A percentile compares a stretch with the other conserved stretches of the same genome.
Evolutionary conservation across 2,888 invertebrate species (phyloP).

Genomic region (Homarus gammarus): DNA sequence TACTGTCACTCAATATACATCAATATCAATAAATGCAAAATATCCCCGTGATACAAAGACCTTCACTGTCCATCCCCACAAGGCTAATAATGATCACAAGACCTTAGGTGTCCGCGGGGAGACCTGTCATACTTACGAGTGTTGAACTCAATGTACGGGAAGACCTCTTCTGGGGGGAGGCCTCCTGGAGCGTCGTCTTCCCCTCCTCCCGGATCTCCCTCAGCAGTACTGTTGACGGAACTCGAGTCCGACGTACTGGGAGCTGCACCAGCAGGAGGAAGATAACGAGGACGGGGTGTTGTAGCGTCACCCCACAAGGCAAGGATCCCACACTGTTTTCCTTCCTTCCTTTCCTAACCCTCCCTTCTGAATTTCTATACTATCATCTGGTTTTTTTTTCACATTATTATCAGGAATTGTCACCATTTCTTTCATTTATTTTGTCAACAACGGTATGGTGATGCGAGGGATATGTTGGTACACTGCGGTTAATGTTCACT

Average conservation of each 20-base stretch:
- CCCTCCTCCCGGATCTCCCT: slow-evolving; percentile 64
- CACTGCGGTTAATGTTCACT: neutral
- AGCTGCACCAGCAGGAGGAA: slow-evolving; percentile 19
- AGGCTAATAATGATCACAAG: no score
- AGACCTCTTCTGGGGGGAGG: slow-evolving; percentile 13
- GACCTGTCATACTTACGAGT: slow-evolving; percentile 57
- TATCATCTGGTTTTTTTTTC: neutral
- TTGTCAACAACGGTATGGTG: slow-evolving; percentile 9
- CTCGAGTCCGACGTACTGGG: slow-evolving; percentile 38
- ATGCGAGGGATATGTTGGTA: slow-evolving; percentile 27
- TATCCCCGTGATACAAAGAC: no score
- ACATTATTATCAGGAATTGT: neutral
- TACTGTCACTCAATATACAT: no score
- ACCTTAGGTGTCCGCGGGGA: no score
- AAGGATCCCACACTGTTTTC: neutral
- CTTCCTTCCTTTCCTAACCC: neutral
- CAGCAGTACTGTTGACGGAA: slow-evolving; percentile 50
- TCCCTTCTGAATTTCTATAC: neutral
- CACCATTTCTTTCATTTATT: neutral
- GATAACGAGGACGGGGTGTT: slow-evolving; percentile 19
- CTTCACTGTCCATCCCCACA: no score
- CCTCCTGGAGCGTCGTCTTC: neutral
- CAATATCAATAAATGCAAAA: no score
- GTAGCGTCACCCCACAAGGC: slow-evolving; percentile 17
- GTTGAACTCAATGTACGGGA: slow-evolving; percentile 58